A percentile compares a stretch with the other conserved stretches of the same genome.
Evolutionary conservation across 2,888 invertebrate genomes (phyloP).

Genomic region (Drosophila neonasuta): DNA sequence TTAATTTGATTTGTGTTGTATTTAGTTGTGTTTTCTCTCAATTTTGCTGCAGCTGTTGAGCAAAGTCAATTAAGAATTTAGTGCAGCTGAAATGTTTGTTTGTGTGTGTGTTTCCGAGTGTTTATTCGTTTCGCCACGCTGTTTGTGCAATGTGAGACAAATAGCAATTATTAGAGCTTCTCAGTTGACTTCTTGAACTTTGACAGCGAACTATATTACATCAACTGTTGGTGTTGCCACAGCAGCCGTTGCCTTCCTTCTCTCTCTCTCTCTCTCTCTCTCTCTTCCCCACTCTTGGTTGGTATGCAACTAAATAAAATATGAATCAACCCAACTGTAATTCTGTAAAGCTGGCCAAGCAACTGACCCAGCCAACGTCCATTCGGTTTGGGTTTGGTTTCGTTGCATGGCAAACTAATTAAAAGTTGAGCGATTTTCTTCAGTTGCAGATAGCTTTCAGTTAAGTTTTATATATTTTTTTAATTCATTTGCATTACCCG

Average conservation of each 20-base stretch:
- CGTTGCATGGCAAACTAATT: slow-evolving; percentile 70
- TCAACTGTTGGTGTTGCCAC: background rate
- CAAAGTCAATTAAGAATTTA: slow-evolving; percentile 70
- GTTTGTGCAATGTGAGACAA: slow-evolving; percentile 28
- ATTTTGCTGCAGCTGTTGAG: slow-evolving; percentile 29
- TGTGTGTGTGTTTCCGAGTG: slow-evolving; percentile 20
- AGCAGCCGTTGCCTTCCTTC: background rate
- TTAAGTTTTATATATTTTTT: slow-evolving; percentile 46
- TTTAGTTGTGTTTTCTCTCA: slow-evolving; percentile 16
- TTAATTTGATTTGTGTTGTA: slow-evolving; percentile 60
- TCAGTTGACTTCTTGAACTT: slow-evolving; percentile 65
- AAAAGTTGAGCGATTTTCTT: slow-evolving; percentile 71
- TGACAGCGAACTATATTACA: slow-evolving; percentile 29
- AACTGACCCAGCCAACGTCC: slow-evolving; percentile 8
- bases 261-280: background rate
- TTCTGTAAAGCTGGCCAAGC: slow-evolving; percentile 14
- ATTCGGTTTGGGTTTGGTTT: slow-evolving; percentile 1
- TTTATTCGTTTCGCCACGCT: slow-evolving; percentile 15
- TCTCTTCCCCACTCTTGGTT: background rate
- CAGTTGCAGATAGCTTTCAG: slow-evolving; percentile 58
- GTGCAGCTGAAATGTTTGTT: slow-evolving; percentile 31
- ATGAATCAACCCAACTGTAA: slow-evolving; percentile 33
- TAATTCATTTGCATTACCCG: slow-evolving; percentile 54
- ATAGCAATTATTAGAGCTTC: slow-evolving; percentile 48
- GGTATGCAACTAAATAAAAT: slow-evolving; percentile 25